Conservation (phyloP, 2,797 vertebrate genomes). For the Hippocampus kuda region DNA sequence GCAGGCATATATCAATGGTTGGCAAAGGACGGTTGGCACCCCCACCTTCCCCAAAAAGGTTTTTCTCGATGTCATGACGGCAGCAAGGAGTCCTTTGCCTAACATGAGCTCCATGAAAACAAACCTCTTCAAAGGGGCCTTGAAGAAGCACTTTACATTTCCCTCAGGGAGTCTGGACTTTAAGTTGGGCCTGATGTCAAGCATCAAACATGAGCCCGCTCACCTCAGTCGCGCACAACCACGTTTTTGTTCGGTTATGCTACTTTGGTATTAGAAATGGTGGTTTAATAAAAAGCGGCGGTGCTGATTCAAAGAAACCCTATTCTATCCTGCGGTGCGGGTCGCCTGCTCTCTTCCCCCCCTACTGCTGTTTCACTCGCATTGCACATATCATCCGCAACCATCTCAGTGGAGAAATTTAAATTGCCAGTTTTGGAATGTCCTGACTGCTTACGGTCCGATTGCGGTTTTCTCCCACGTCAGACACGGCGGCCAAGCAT, state of each 20-base stretch:
- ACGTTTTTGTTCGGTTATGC: conserved; percentile 49
- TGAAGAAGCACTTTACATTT: conserved; percentile 48
- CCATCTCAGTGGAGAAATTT: conserved; percentile 78
- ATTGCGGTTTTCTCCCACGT: conserved; percentile 72
- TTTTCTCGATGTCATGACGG: conserved; percentile 20
- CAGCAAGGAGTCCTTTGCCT: conserved; percentile 35
- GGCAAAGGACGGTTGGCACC: conserved; percentile 19
- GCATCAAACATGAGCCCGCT: conserved; percentile 25
- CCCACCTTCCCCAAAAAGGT: conserved; percentile 16
- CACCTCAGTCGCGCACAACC: conserved; percentile 39
- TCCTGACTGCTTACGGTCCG: conserved; percentile 83
- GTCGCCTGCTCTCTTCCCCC: conserved; percentile 46
- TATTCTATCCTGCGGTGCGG: conserved; percentile 57
- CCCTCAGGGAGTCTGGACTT: conserved; percentile 35
- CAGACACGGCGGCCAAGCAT: conserved; percentile 21
- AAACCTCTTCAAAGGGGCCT: conserved; percentile 51
- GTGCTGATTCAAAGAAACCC: conserved; percentile 64
- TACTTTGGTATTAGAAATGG: conserved; percentile 66
- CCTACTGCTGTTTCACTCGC: conserved; percentile 61
- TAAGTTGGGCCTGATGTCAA: conserved; percentile 52
- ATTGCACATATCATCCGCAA: conserved; percentile 78
- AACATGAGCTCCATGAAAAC: conserved; percentile 36
- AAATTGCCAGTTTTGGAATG: conserved; percentile 83
- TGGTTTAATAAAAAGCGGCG: conserved; percentile 71
- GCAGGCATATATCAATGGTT: conserved; percentile 19